Base-by-base conservation (phyloP, 2,888 invertebrate species). In the Thecocarcelia acutangulata region DNA sequence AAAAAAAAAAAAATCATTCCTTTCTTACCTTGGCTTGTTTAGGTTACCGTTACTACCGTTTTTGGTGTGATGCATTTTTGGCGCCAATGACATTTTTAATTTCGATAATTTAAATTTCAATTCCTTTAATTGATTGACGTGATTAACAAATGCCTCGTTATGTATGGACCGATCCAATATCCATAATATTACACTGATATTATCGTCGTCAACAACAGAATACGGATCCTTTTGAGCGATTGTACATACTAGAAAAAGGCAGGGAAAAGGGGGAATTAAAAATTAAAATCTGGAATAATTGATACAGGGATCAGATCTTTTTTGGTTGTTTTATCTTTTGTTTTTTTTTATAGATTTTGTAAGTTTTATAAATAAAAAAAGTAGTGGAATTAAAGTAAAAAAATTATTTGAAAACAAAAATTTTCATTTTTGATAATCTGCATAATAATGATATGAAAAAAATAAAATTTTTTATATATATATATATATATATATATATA, bases 101-200 rank as follows among this genome's bases (percentile, higher is more conserved):
- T 91, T 90, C 19, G 90, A 90, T 15, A 91, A 66, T 84, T 90
- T 90, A 40, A 90, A 89, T 75, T 90, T 91, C 4, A 89, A 85
- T 46, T 91, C 91, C 83, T 91, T 91, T 3, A 91, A 83, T 82
- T 90, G 90, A 84, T 87, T 89, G 64, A 87, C 87, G 84, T 91
- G 89, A 73, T 87, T 87, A 8, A 87, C 84, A 85, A 91, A 91
- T 63, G 91, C 89, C 85, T 91, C 91, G 84, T 88, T 89, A 82
- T 91, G 90, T 81, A 90, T 88, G 19, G 90, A 87, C 52, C 90
- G 89, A 83, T 91, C 91, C 12, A 91, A 78, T 37, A 91, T 88
- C 91, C 91, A 91, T 84, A 91, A 86, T 37, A 90, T 86, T 21
- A 87, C 86, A 19, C 87, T 88, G 37, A 90, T 76, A 46, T 86